Conservation (phyloP, 2,113 vertebrate genomes). For the Phrynocephalus versicolor region DNA sequence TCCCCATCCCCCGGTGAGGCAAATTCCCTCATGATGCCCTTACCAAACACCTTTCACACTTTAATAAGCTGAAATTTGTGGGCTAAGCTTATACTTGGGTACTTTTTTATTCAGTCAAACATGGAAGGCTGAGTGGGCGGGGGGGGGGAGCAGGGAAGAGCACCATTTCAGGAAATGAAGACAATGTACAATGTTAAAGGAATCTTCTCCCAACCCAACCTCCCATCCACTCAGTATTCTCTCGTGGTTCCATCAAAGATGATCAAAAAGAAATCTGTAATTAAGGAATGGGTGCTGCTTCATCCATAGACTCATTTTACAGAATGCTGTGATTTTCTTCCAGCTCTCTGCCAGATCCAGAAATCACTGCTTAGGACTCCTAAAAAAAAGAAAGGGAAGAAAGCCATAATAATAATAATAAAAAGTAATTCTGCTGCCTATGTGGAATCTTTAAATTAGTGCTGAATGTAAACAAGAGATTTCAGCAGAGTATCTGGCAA, state of each 20-base stretch:
- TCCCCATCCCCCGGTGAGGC: conserved; percentile 48
- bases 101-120: conserved; percentile 20
- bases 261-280: conserved; percentile 21
- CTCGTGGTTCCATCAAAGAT: background rate
- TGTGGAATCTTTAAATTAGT: conserved; percentile 44
- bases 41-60: conserved; percentile 27
- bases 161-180: conserved; percentile 24
- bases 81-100: conserved; percentile 14
- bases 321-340: conserved; percentile 14
- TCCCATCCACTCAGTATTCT: no score
- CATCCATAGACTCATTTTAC: conserved; percentile 30
- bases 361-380: conserved; percentile 5
- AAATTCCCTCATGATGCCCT: conserved; percentile 37
- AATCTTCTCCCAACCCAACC: fast-evolving
- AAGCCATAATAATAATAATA: background rate
- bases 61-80: conserved; percentile 21
- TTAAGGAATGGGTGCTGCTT: background rate
- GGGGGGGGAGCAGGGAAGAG: background rate
- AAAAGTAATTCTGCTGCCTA: conserved; percentile 25
- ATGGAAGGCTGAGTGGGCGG: conserved; percentile 1
- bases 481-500: background rate
- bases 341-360: conserved; percentile 30
- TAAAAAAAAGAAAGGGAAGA: background rate
- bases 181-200: conserved; percentile 5
- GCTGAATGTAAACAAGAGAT: conserved; percentile 16